Evolutionary conservation across 2,113 vertebrate species (phyloP).

Genomic region (Cyphomyrus plagiostoma): DNA sequence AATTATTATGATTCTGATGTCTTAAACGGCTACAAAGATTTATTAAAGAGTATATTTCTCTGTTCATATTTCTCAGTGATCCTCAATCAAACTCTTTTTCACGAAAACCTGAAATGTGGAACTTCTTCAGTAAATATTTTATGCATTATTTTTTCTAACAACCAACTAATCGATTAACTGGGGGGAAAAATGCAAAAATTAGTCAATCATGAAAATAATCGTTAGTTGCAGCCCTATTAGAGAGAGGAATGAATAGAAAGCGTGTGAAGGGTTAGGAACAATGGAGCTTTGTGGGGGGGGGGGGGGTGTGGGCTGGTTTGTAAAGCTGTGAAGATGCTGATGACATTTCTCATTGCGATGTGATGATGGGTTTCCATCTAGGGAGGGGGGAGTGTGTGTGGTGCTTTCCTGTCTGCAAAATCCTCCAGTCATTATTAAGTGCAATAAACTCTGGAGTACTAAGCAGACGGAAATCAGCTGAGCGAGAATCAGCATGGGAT

Average conservation of each 20-base stretch:
- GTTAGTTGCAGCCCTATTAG: too few relatives aligned
- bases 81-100: too few relatives aligned
- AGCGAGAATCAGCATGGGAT: slow-evolving; percentile 2
- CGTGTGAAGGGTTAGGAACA: background rate
- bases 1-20: too few relatives aligned
- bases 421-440: slow-evolving; percentile 14
- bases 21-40: too few relatives aligned
- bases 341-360: background rate
- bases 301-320: background rate
- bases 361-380: background rate
- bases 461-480: slow-evolving; percentile 9
- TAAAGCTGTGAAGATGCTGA: background rate
- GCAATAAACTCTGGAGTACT: slow-evolving; percentile 17
- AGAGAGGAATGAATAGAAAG: background rate
- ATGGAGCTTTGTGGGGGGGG: background rate
- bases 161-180: too few relatives aligned
- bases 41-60: too few relatives aligned
- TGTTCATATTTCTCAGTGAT: too few relatives aligned
- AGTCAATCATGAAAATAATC: too few relatives aligned
- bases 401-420: background rate
- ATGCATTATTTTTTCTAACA: too few relatives aligned
- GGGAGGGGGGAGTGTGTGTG: background rate
- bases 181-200: too few relatives aligned
- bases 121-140: too few relatives aligned
- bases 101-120: too few relatives aligned